Evolutionary conservation across 2,888 invertebrate species (phyloP).

Genomic region (Drosophila ezoana): DNA sequence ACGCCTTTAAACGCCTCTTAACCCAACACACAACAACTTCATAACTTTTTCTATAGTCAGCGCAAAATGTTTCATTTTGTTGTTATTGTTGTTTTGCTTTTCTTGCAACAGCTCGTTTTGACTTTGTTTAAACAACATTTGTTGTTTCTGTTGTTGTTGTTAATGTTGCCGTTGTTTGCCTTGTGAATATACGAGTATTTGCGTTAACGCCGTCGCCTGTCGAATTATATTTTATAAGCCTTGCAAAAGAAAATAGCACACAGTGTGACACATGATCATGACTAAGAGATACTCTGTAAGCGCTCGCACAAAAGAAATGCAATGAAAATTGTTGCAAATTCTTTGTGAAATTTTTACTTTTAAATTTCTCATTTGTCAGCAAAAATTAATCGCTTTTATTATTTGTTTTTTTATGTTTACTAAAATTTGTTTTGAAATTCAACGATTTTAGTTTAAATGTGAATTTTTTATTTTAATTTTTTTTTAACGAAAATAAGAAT

Average conservation of each 20-base stretch:
- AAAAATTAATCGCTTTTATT: too few relatives aligned
- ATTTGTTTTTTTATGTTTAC: too few relatives aligned
- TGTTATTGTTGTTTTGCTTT: conserved; percentile 13
- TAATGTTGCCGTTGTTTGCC: conserved; percentile 30
- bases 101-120: conserved; percentile 51
- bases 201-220: conserved; percentile 64
- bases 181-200: conserved; percentile 57
- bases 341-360: too few relatives aligned
- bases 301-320: background rate
- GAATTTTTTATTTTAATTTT: too few relatives aligned
- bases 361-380: too few relatives aligned
- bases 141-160: conserved; percentile 19
- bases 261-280: background rate
- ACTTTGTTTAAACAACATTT: conserved; percentile 55
- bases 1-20: conserved; percentile 56
- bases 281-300: conserved; percentile 30
- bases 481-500: too few relatives aligned
- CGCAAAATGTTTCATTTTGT: conserved; percentile 38
- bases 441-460: too few relatives aligned
- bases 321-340: too few relatives aligned
- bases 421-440: too few relatives aligned
- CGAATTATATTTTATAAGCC: conserved; percentile 77
- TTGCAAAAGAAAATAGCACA: conserved; percentile 10
- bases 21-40: conserved; percentile 31
- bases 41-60: conserved; percentile 43